Conservation (phyloP, 2,888 invertebrate species). For the Diarsia brunnea region DNA sequence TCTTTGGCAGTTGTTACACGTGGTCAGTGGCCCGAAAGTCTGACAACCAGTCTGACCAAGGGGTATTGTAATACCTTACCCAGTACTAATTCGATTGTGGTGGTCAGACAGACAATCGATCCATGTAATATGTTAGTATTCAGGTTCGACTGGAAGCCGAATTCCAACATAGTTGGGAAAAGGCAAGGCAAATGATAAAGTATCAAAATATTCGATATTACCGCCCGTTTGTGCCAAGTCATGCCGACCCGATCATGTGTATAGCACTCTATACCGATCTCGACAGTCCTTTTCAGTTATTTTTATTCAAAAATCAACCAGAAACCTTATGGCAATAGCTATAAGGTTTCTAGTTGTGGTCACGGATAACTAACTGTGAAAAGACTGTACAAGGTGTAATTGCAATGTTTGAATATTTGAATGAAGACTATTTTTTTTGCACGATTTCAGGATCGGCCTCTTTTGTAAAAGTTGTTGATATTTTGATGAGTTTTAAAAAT, state of each 20-base stretch:
- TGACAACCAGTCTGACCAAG: background rate
- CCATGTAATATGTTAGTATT: background rate
- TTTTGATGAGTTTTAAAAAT: background rate
- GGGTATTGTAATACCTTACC: background rate
- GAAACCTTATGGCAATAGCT: background rate
- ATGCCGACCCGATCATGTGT: background rate
- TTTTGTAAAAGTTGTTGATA: background rate
- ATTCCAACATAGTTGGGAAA: background rate
- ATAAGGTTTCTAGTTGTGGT: background rate
- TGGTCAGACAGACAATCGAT: background rate
- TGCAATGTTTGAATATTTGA: constrained; percentile 6
- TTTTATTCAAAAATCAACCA: background rate
- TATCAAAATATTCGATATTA: background rate
- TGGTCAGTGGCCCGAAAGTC: background rate
- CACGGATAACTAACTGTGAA: background rate
- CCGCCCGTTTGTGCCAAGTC: background rate
- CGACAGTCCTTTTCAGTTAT: background rate
- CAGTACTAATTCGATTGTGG: background rate
- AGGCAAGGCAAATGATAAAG: background rate
- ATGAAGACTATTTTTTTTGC: background rate
- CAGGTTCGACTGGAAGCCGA: background rate
- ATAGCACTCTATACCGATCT: background rate
- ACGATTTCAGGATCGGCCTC: background rate
- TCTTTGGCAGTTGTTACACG: background rate
- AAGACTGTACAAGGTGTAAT: background rate